phyloP scores from a whole-genome alignment of 1,140 invertebrate species.

The Pseudobourletiella spinata region DNA sequence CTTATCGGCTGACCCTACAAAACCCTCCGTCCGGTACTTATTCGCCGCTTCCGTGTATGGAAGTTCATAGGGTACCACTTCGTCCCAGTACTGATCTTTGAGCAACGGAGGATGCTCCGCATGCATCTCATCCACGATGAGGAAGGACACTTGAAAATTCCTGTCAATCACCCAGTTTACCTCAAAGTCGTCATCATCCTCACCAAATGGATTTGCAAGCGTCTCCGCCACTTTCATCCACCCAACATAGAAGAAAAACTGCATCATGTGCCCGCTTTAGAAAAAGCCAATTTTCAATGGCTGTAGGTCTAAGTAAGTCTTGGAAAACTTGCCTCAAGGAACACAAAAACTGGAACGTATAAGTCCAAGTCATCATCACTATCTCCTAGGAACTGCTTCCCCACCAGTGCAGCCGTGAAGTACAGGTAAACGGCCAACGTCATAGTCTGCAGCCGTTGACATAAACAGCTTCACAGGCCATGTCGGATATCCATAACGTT shows the following conservation, averaged over 20 bases:
- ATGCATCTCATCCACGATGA: slow-evolving; percentile 91
- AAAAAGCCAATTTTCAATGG: not conserved
- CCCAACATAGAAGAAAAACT: slow-evolving; percentile 79
- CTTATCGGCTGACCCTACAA: not conserved
- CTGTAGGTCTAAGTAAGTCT: not conserved
- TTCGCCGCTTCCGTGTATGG: slow-evolving; percentile 37
- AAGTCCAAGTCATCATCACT: slow-evolving; percentile 51
- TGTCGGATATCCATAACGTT: too few relatives aligned
- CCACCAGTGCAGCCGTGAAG: slow-evolving; percentile 69
- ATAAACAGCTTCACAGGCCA: too few relatives aligned
- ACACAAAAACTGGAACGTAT: slow-evolving; percentile 80
- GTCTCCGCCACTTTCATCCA: slow-evolving; percentile 82
- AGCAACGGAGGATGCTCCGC: slow-evolving; percentile 78
- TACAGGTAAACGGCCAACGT: slow-evolving; percentile 85
- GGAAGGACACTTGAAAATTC: slow-evolving; percentile 74
- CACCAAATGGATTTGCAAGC: slow-evolving; percentile 75
- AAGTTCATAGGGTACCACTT: slow-evolving; percentile 1
- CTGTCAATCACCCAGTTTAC: slow-evolving; percentile 81
- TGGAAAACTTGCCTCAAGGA: slow-evolving; percentile 47
- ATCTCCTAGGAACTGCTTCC: slow-evolving; percentile 63
- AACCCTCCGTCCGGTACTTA: slow-evolving; percentile 6
- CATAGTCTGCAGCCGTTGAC: slow-evolving; percentile 72
- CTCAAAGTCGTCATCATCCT: slow-evolving; percentile 75
- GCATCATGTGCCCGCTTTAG: slow-evolving; percentile 8
- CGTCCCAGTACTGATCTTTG: slow-evolving; percentile 45